Conservation (phyloP, 2,888 invertebrate species). For the Cyclophora albipunctata region DNA sequence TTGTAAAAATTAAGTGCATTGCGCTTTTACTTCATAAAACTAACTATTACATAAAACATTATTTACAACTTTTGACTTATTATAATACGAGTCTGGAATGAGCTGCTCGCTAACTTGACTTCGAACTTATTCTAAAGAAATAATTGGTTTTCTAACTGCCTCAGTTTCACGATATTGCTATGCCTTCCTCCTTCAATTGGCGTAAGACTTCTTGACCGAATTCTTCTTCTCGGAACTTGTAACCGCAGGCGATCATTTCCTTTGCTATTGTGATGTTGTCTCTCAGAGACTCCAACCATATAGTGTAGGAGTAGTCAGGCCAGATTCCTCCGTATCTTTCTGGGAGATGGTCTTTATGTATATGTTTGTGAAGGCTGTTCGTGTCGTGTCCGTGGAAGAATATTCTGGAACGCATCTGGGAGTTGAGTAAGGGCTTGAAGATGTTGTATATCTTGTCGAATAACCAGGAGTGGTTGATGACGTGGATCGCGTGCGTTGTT, state of each 20-base stretch:
- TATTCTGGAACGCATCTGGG: constrained; percentile 79
- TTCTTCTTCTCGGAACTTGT: constrained; percentile 69
- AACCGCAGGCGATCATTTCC: constrained; percentile 79
- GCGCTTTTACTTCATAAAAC: no score
- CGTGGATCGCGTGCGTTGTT: constrained; percentile 82
- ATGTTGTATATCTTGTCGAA: constrained; percentile 86
- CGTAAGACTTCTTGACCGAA: constrained; percentile 48
- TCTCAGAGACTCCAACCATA: constrained; percentile 81
- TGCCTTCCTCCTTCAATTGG: constrained; percentile 49
- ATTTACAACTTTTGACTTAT: no score
- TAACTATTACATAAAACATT: no score
- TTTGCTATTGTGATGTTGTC: constrained; percentile 74
- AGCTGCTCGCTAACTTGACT: constrained; percentile 4
- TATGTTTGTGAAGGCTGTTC: constrained; percentile 83
- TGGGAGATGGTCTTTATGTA: constrained; percentile 81
- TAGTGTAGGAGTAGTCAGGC: constrained; percentile 83
- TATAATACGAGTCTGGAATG: constrained; percentile 12
- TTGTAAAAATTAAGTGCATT: no score
- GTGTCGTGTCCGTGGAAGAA: constrained; percentile 84
- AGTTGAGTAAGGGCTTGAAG: constrained; percentile 84
- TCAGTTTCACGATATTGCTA: constrained; percentile 36
- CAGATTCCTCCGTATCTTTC: constrained; percentile 81
- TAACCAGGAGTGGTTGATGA: constrained; percentile 87
- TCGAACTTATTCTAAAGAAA: constrained; percentile 2
- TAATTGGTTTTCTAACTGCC: background rate